Conservation (phyloP, 2,797 vertebrate genomes). For the Hirundo rustica region DNA sequence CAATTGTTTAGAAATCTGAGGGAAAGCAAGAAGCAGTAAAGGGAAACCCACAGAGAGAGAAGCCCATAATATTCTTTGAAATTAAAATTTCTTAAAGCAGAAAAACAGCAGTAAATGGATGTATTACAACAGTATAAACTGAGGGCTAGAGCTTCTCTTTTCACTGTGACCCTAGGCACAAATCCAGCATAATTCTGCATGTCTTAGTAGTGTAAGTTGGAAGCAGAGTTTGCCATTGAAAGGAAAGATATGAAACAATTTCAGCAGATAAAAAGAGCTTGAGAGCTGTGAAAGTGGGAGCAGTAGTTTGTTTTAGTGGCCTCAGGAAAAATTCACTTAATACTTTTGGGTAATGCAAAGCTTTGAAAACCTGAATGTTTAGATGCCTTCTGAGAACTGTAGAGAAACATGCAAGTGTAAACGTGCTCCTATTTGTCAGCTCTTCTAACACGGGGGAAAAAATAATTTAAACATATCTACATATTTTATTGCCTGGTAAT, state of each 20-base stretch:
- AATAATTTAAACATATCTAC: background rate
- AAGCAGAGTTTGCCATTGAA: background rate
- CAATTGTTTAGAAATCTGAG: background rate
- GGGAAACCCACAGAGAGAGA: background rate
- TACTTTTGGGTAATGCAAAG: constrained; percentile 36
- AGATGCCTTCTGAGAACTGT: constrained; percentile 37
- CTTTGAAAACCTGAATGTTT: constrained; percentile 65
- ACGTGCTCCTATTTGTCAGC: constrained; percentile 48
- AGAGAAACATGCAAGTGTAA: constrained; percentile 38
- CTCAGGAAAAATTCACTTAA: constrained; percentile 58
- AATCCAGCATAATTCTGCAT: background rate
- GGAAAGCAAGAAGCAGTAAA: background rate
- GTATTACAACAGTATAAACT: background rate
- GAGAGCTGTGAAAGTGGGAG: constrained; percentile 24
- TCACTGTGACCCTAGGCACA: background rate
- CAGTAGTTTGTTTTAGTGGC: constrained; percentile 54
- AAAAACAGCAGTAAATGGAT: background rate
- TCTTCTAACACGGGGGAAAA: background rate
- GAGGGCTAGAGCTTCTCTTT: background rate
- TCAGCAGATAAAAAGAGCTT: background rate
- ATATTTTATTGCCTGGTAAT: background rate
- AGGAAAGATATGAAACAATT: background rate
- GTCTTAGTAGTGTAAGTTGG: background rate
- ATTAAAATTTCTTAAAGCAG: background rate
- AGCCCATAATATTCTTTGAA: background rate